Conservation (phyloP, 2,888 invertebrate genomes). For the Acanthosepion lycidas region DNA sequence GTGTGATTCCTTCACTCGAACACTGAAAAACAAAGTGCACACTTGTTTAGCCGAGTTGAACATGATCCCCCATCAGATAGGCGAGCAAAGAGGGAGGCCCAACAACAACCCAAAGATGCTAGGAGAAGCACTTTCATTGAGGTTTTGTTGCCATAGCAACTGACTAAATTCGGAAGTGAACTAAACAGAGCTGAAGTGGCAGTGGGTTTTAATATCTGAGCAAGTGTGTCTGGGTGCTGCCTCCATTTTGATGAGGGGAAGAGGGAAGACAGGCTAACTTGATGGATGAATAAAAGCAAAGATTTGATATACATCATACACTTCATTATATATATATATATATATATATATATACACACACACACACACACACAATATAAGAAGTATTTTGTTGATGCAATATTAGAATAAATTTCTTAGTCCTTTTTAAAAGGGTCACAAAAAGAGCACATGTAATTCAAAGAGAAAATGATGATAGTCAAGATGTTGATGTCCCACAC, state of each 20-base stretch:
- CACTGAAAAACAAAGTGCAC: constrained; percentile 18
- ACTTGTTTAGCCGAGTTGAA: background rate
- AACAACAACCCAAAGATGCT: constrained; percentile 33
- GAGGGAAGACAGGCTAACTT: background rate
- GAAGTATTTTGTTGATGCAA: no score
- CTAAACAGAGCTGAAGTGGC: background rate
- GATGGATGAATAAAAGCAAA: background rate
- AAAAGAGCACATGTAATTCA: no score
- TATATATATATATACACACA: no score
- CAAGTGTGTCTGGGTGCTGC: background rate
- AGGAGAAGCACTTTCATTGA: constrained; percentile 33
- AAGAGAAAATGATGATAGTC: no score
- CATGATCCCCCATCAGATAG: constrained; percentile 33
- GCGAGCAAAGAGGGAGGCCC: background rate
- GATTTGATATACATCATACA: background rate
- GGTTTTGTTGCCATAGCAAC: background rate
- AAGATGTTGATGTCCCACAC: no score
- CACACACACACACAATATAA: no score
- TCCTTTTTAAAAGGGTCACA: no score
- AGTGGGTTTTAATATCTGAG: background rate
- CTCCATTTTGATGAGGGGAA: background rate
- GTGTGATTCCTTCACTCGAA: constrained; percentile 8
- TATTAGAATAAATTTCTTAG: no score
- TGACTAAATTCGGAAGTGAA: background rate
- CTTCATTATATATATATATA: no score